phyloP scores from a whole-genome alignment of 2,797 vertebrate genomes.

The Syngnathus rostellatus region DNA sequence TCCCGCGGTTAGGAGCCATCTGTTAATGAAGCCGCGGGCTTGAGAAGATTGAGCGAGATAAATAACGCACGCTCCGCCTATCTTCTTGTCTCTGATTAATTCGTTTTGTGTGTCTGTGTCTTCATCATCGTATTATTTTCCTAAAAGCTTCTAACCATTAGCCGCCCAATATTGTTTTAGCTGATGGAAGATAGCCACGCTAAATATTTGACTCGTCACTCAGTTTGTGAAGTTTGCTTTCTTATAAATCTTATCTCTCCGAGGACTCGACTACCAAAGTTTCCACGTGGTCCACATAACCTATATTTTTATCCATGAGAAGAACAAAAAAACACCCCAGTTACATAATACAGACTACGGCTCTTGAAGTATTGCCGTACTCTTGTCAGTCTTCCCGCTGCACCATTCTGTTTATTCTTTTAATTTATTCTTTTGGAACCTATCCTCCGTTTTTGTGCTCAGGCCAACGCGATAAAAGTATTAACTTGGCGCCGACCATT shows the following conservation, averaged over 20 bases:
- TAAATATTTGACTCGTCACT: too few relatives aligned
- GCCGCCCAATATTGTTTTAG: too few relatives aligned
- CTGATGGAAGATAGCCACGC: too few relatives aligned
- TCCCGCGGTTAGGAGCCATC: slow-evolving; percentile 7
- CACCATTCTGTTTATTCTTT: not conserved
- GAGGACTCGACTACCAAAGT: not conserved
- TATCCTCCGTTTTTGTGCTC: too few relatives aligned
- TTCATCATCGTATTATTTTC: slow-evolving; percentile 19
- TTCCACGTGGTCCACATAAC: not conserved
- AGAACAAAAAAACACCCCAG: not conserved
- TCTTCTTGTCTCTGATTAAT: slow-evolving; percentile 26
- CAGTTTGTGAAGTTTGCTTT: too few relatives aligned
- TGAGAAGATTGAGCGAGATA: slow-evolving; percentile 26
- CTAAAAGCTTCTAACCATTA: not conserved
- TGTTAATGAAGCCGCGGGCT: slow-evolving; percentile 30
- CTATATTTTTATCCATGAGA: not conserved
- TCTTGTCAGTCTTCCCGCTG: not conserved
- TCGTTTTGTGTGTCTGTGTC: slow-evolving; percentile 5
- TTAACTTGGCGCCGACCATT: too few relatives aligned
- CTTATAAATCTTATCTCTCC: not conserved
- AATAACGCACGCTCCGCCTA: slow-evolving; percentile 32
- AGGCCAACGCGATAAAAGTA: too few relatives aligned
- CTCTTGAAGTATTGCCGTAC: not conserved
- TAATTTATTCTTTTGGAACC: not conserved
- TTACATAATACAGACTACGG: not conserved